Evolutionary conservation across 1,140 invertebrate genomes (phyloP).

Genomic region (Teleopsis dalmanni): DNA sequence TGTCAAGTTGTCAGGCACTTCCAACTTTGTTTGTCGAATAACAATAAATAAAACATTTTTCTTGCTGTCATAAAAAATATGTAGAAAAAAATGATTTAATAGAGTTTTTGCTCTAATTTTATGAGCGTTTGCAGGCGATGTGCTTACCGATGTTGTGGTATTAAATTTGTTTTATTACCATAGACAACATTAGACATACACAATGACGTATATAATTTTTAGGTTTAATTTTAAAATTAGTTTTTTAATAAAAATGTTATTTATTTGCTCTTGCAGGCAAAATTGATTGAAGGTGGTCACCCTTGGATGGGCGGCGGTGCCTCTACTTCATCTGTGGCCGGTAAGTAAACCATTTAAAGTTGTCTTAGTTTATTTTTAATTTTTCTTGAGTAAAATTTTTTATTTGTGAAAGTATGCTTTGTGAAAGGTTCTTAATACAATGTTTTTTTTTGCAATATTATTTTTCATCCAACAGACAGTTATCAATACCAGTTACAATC

Average conservation of each 20-base stretch:
- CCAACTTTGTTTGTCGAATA: too few relatives aligned
- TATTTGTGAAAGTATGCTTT: not conserved
- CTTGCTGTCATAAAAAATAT: too few relatives aligned
- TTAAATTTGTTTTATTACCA: too few relatives aligned
- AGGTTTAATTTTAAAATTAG: not conserved
- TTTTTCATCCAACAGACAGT: slow-evolving; percentile 65
- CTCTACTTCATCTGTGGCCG: slow-evolving; percentile 38
- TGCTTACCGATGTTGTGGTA: too few relatives aligned
- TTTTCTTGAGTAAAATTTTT: not conserved
- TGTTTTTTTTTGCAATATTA: not conserved
- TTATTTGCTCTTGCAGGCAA: slow-evolving; percentile 27
- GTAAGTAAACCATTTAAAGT: slow-evolving; percentile 24
- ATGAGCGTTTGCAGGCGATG: too few relatives aligned
- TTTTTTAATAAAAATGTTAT: too few relatives aligned
- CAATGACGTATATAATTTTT: too few relatives aligned
- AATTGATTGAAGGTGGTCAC: slow-evolving; percentile 42
- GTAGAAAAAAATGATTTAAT: too few relatives aligned
- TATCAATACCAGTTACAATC: slow-evolving; percentile 89
- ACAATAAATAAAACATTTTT: too few relatives aligned
- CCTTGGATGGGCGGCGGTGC: slow-evolving; percentile 39
- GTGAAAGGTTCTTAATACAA: not conserved
- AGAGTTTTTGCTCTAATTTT: too few relatives aligned
- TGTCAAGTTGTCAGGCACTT: too few relatives aligned
- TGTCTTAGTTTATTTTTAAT: slow-evolving; percentile 2
- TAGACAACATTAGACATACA: too few relatives aligned